Percentiles rank a stretch among this genome's conserved stretches.
phyloP scores from a whole-genome alignment of 2,888 invertebrate species.

The Conomelus anceps region DNA sequence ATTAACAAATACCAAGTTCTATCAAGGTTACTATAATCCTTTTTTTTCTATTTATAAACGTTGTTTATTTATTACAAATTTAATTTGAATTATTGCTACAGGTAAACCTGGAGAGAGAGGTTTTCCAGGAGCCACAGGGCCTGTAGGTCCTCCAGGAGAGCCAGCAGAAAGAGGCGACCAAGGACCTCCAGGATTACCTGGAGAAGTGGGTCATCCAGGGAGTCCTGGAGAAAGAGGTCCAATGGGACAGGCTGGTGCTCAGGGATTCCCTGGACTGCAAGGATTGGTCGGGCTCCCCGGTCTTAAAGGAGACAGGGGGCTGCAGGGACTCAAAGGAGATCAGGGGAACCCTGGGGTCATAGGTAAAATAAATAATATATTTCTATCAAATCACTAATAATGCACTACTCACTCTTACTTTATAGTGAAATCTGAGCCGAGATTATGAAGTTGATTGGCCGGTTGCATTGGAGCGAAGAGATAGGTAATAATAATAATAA shows the following conservation, averaged over 20 bases:
- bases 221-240: conserved; percentile 43
- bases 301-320: conserved; percentile 65
- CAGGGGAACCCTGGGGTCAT: conserved; percentile 59
- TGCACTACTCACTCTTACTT: background rate
- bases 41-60: too few species aligned
- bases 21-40: too few species aligned
- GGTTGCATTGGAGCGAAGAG: background rate
- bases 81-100: conserved; percentile 31
- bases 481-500: background rate
- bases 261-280: conserved; percentile 62
- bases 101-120: conserved; percentile 70
- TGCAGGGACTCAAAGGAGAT: conserved; percentile 62
- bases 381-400: background rate
- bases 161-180: conserved; percentile 73
- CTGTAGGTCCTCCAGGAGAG: conserved; percentile 71
- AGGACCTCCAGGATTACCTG: conserved; percentile 62
- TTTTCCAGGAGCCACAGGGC: conserved; percentile 65
- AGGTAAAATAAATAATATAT: conserved; percentile 41
- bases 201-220: conserved; percentile 48
- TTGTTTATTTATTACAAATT: too few species aligned
- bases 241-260: conserved; percentile 53
- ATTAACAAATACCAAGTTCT: too few species aligned
- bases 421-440: background rate
- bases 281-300: conserved; percentile 65
- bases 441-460: background rate